These are phyloP conservation scores for Pentalonia nigronervosa DNA, from an alignment of 1,140 invertebrate genomes.

Conservation along the genomic window DNA sequence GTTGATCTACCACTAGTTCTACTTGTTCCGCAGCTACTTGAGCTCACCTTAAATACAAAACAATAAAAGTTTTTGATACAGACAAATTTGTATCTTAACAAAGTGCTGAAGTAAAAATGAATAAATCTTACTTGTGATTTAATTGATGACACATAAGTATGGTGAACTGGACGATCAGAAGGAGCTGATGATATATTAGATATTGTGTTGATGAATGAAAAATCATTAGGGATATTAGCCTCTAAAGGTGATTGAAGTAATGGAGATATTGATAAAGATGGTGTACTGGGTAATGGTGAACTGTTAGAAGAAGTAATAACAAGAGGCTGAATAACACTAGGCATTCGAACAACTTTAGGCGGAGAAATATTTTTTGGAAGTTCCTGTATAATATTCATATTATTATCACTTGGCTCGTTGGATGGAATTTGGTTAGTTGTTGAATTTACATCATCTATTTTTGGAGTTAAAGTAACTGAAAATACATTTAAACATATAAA, in stretches of 20 bases:
- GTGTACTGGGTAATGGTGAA: constrained; percentile 30
- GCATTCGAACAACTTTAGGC: constrained; percentile 10
- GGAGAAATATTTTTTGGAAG: constrained; percentile 13
- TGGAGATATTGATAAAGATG: neutral
- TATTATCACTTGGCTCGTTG: neutral
- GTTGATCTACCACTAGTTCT: constrained; percentile 60
- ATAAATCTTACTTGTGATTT: constrained; percentile 40
- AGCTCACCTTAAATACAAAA: constrained; percentile 3
- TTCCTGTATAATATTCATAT: neutral
- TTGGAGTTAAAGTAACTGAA: constrained; percentile 49
- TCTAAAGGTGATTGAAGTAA: neutral
- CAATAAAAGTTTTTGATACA: neutral
- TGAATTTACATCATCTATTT: constrained; percentile 43
- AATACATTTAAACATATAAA: neutral
- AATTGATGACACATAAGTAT: constrained; percentile 31
- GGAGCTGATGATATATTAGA: constrained; percentile 16
- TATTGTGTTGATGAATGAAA: constrained; percentile 47
- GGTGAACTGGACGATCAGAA: constrained; percentile 12
- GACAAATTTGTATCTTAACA: neutral
- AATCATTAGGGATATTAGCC: neutral
- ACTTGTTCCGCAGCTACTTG: constrained; percentile 30
- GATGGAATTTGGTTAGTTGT: neutral
- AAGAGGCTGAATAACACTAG: constrained; percentile 26
- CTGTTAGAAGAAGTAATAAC: constrained; percentile 43
- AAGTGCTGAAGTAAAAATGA: neutral